Percentiles rank a stretch among this genome's conserved stretches.
Evolutionary conservation across 2,797 vertebrate genomes (phyloP).

Genomic region (Danio albolineatus): DNA sequence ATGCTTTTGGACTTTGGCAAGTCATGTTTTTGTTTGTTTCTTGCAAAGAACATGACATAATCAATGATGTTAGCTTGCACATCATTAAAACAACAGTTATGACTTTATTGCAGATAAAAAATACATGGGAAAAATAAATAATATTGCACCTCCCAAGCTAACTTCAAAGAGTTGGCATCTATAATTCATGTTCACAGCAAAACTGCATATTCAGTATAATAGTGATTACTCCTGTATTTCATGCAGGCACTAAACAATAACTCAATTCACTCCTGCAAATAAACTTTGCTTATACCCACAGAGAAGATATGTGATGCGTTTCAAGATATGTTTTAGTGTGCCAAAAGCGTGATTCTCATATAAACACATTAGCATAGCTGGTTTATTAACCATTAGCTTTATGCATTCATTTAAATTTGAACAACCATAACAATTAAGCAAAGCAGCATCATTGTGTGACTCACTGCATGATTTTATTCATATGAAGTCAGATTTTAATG

Average conservation of each 20-base stretch:
- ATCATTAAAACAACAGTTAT: too few species aligned
- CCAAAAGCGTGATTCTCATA: conserved; percentile 21
- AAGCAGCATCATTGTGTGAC: conserved; percentile 25
- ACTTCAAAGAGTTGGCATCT: neutral
- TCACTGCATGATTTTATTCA: conserved; percentile 25
- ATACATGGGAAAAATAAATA: too few species aligned
- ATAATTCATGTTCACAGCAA: conserved; percentile 5
- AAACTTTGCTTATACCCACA: conserved; percentile 1
- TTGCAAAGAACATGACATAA: too few species aligned
- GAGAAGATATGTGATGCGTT: neutral
- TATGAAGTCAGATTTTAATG: conserved; percentile 32
- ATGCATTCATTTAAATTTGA: conserved; percentile 34
- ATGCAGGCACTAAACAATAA: neutral
- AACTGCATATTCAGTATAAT: neutral
- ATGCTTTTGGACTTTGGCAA: too few species aligned
- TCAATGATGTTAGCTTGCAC: too few species aligned
- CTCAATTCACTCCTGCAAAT: neutral
- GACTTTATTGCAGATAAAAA: too few species aligned
- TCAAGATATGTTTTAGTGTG: neutral
- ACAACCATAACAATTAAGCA: conserved; percentile 27
- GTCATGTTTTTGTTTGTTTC: too few species aligned
- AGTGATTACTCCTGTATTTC: neutral
- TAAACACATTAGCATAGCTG: conserved; percentile 8
- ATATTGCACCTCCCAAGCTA: too few species aligned
- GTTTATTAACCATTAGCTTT: conserved; percentile 19